These are phyloP conservation scores for Chondrosia reniformis DNA, from an alignment of 37 sponge, comb jelly and placozoan species.

Conservation along the genomic window DNA sequence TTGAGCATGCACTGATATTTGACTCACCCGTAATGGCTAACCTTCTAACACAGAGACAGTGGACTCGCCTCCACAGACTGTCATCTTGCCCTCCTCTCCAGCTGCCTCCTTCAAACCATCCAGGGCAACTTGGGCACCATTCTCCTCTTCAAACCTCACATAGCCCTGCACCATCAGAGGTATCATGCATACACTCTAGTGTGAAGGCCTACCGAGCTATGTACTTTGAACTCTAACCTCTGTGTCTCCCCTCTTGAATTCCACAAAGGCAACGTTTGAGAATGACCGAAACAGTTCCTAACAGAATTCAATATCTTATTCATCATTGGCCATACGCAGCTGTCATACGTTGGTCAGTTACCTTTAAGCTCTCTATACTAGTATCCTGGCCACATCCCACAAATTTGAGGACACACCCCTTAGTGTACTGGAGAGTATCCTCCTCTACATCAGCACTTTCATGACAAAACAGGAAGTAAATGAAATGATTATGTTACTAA, in stretches of 20 bases:
- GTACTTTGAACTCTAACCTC: conserved; percentile 64
- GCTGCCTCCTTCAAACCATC: conserved; percentile 37
- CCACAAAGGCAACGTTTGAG: conserved; percentile 64
- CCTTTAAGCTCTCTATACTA: conserved; percentile 47
- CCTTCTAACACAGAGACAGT: conserved; percentile 59
- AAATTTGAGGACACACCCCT: conserved; percentile 60
- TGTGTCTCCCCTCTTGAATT: conserved; percentile 53
- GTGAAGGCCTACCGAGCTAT: too few relatives aligned
- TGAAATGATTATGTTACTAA: background rate
- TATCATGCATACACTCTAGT: background rate
- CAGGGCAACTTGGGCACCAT: conserved; percentile 44
- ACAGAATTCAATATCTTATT: background rate
- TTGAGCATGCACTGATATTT: background rate
- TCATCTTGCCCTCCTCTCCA: conserved; percentile 10
- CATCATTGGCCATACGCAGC: background rate
- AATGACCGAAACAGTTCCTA: conserved; percentile 50
- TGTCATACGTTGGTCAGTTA: background rate
- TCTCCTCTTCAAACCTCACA: conserved; percentile 64
- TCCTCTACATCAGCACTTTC: background rate
- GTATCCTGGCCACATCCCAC: conserved; percentile 40
- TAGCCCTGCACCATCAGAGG: conserved; percentile 68
- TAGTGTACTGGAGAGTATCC: background rate
- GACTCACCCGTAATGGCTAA: background rate
- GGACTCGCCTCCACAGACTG: conserved; percentile 43
- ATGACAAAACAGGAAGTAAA: background rate